Evolutionary conservation across 2,797 vertebrate species (phyloP).

Genomic region (Ptychadena robeensis): DNA sequence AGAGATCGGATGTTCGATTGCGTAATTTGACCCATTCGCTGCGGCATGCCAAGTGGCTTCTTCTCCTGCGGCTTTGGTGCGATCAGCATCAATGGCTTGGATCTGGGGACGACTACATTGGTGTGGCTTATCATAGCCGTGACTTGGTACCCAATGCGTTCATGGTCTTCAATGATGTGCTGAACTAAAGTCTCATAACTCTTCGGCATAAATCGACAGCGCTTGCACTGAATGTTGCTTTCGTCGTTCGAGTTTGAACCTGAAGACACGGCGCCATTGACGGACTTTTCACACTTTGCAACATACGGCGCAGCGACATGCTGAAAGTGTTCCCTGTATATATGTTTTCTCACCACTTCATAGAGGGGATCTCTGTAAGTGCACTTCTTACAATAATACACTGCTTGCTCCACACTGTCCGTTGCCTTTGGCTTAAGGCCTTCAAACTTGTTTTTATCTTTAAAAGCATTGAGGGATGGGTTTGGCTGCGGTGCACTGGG

Average conservation of each 20-base stretch:
- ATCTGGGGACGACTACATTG: slow-evolving; percentile 93
- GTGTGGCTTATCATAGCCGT: slow-evolving; percentile 99
- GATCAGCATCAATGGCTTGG: slow-evolving; percentile 90
- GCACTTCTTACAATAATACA: slow-evolving; percentile 99
- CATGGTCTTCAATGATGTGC: slow-evolving; percentile 97
- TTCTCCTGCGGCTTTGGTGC: slow-evolving; percentile 91
- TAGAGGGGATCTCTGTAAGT: slow-evolving; percentile 98
- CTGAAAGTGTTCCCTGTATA: slow-evolving; percentile 99
- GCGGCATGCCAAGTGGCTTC: slow-evolving; percentile 88
- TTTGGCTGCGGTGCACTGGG: slow-evolving; percentile 83
- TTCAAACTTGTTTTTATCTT: slow-evolving; percentile 88
- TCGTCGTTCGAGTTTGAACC: slow-evolving; percentile 80
- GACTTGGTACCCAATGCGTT: slow-evolving; percentile 96
- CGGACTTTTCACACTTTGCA: slow-evolving; percentile 89
- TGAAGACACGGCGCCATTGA: slow-evolving; percentile 80
- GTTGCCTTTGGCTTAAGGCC: slow-evolving; percentile 85
- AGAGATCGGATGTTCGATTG: slow-evolving; percentile 82
- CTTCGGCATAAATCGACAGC: slow-evolving; percentile 96
- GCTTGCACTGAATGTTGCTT: slow-evolving; percentile 94
- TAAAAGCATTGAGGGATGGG: slow-evolving; percentile 82
- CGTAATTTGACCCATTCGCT: slow-evolving; percentile 85
- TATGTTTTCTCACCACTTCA: slow-evolving; percentile 98
- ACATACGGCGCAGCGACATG: slow-evolving; percentile 95
- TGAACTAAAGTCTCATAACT: slow-evolving; percentile 97
- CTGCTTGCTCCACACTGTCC: slow-evolving; percentile 96